phyloP scores from a whole-genome alignment of 2,888 invertebrate species.

The Tridacna gigas region DNA sequence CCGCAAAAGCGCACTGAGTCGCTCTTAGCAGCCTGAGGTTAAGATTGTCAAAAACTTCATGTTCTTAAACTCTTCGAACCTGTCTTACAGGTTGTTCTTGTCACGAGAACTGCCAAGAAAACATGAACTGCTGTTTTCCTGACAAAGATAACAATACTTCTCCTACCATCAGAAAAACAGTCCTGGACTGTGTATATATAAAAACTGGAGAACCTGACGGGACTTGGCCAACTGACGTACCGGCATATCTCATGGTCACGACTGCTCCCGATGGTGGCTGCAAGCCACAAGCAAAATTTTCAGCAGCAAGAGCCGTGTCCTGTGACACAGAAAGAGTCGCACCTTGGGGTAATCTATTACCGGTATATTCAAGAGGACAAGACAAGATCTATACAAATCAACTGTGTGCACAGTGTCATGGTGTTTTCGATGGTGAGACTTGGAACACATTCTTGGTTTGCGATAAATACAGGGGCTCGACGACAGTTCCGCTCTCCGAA shows the following conservation, averaged over 20 bases:
- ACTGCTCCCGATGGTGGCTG: constrained; percentile 2
- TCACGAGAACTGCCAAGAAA: background rate
- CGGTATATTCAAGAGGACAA: background rate
- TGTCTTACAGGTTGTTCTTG: constrained; percentile 7
- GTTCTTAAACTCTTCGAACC: background rate
- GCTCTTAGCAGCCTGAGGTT: too few species aligned
- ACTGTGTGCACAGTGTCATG: constrained; percentile 7
- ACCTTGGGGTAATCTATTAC: constrained; percentile 7
- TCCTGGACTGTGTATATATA: background rate
- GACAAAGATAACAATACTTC: background rate
- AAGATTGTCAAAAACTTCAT: background rate
- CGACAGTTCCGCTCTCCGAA: background rate
- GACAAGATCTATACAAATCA: background rate
- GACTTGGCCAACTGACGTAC: background rate
- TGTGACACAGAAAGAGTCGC: background rate
- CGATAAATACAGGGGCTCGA: background rate
- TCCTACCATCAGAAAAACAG: background rate
- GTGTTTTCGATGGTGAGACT: background rate
- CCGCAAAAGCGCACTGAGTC: too few species aligned
- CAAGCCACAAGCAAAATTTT: background rate
- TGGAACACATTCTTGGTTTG: background rate
- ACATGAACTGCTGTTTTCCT: background rate
- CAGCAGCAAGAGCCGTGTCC: background rate
- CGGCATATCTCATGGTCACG: background rate
- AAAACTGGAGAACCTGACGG: background rate